These are phyloP conservation scores for Epinephelus cyanopodus DNA, from an alignment of 2,113 vertebrate genomes.

Conservation along the genomic window DNA sequence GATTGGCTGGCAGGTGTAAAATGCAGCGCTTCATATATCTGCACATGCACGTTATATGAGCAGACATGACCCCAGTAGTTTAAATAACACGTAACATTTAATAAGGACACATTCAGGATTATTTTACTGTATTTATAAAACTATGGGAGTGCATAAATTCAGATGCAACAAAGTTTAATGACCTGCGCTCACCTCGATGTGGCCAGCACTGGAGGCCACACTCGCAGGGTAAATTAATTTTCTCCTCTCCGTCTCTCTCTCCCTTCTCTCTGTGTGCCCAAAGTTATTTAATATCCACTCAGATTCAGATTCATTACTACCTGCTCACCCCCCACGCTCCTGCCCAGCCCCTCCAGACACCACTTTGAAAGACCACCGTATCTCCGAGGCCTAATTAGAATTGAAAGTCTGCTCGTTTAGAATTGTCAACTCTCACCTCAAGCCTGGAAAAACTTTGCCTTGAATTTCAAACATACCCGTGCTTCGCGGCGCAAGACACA, in stretches of 20 bases:
- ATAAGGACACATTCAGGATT: slow-evolving; percentile 26
- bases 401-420: slow-evolving; percentile 84
- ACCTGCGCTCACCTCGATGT: slow-evolving; percentile 59
- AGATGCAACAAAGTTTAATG: slow-evolving; percentile 60
- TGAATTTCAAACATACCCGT: slow-evolving; percentile 92
- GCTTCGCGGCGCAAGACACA: background rate
- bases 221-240: slow-evolving; percentile 64
- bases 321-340: slow-evolving; percentile 65
- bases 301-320: slow-evolving; percentile 84
- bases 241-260: slow-evolving; percentile 33
- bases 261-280: slow-evolving; percentile 43
- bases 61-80: slow-evolving; percentile 12
- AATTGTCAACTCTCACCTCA: slow-evolving; percentile 96
- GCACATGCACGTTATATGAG: background rate
- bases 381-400: slow-evolving; percentile 87
- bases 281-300: slow-evolving; percentile 77
- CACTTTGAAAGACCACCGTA: slow-evolving; percentile 82
- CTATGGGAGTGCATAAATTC: slow-evolving; percentile 42
- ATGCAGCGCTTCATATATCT: background rate
- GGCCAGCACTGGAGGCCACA: slow-evolving; percentile 44
- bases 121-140: slow-evolving; percentile 64
- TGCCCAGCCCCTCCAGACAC: slow-evolving; percentile 58
- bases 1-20: background rate
- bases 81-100: slow-evolving; percentile 44
- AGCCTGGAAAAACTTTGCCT: slow-evolving; percentile 91